A percentile compares a stretch with the other conserved stretches of the same genome.
phyloP scores from a whole-genome alignment of 92 coral and sea anemone species.

The Porites rus region DNA sequence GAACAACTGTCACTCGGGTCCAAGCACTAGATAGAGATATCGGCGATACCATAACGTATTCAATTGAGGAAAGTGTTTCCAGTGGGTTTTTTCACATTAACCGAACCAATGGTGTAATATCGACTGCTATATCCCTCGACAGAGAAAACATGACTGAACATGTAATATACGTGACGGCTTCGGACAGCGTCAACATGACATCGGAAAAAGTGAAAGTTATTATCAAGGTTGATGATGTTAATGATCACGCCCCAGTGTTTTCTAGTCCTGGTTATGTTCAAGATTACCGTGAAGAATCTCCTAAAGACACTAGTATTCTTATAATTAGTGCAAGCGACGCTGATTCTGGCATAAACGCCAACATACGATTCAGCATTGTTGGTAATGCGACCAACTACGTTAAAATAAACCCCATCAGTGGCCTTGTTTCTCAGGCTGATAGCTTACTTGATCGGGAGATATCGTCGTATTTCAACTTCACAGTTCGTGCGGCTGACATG shows the following conservation, averaged over 20 bases:
- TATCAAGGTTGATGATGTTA: conserved; percentile 75
- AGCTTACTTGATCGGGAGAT: conserved; percentile 65
- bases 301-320: conserved; percentile 75
- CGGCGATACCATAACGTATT: conserved; percentile 74
- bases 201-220: conserved; percentile 61
- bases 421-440: conserved; percentile 67
- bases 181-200: conserved; percentile 66
- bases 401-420: conserved; percentile 64
- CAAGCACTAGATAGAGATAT: conserved; percentile 79
- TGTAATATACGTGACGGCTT: conserved; percentile 66
- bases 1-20: conserved; percentile 65
- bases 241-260: conserved; percentile 86
- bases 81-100: conserved; percentile 74
- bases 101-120: conserved; percentile 78
- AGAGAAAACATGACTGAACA: conserved; percentile 80
- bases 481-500: conserved; percentile 73
- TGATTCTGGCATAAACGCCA: conserved; percentile 83
- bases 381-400: conserved; percentile 72
- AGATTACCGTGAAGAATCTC: conserved; percentile 89
- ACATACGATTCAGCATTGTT: conserved; percentile 79
- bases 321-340: conserved; percentile 75
- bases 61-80: conserved; percentile 65
- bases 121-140: conserved; percentile 64
- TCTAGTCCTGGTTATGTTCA: conserved; percentile 33
- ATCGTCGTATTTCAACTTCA: conserved; percentile 66